A percentile compares a stretch with the other conserved stretches of the same genome.
Evolutionary conservation across 2,797 vertebrate species (phyloP).

Genomic region (Microchirus variegatus): DNA sequence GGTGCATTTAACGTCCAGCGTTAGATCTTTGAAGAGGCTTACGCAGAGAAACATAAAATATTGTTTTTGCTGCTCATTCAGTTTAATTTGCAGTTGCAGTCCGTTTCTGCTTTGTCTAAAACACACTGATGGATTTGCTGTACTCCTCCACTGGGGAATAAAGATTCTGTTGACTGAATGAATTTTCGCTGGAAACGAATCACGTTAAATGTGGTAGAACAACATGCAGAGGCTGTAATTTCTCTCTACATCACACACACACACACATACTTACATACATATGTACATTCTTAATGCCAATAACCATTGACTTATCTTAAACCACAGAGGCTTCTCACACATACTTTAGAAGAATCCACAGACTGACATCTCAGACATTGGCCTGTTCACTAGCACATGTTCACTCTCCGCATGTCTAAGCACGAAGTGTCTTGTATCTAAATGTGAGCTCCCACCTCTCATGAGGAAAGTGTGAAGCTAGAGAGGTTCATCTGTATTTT

Average conservation of each 20-base stretch:
- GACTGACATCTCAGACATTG: slow-evolving; percentile 17
- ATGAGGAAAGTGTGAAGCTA: slow-evolving; percentile 59
- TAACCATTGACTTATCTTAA: neutral
- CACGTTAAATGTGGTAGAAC: slow-evolving; percentile 48
- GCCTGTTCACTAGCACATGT: slow-evolving; percentile 31
- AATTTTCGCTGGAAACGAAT: slow-evolving; percentile 51
- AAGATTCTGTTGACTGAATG: slow-evolving; percentile 44
- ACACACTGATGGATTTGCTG: slow-evolving; percentile 37
- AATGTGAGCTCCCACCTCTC: slow-evolving; percentile 66
- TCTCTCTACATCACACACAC: slow-evolving; percentile 2
- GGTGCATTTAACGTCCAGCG: slow-evolving; percentile 53
- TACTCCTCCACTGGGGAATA: slow-evolving; percentile 37
- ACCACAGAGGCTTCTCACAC: slow-evolving; percentile 33
- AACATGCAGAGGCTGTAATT: slow-evolving; percentile 44
- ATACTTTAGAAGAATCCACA: slow-evolving; percentile 14
- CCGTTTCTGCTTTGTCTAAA: slow-evolving; percentile 37
- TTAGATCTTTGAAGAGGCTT: slow-evolving; percentile 46
- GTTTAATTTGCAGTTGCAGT: slow-evolving; percentile 35
- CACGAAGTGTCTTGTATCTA: slow-evolving; percentile 48
- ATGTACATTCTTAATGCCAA: too few species aligned
- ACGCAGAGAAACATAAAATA: slow-evolving; percentile 20
- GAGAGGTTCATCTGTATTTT: slow-evolving; percentile 73
- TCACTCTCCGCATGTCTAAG: slow-evolving; percentile 31
- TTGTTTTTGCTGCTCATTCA: slow-evolving; percentile 29
- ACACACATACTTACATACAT: too few species aligned